Evolutionary conservation across 2,113 vertebrate species (phyloP).

Genomic region (Chauna torquata): DNA sequence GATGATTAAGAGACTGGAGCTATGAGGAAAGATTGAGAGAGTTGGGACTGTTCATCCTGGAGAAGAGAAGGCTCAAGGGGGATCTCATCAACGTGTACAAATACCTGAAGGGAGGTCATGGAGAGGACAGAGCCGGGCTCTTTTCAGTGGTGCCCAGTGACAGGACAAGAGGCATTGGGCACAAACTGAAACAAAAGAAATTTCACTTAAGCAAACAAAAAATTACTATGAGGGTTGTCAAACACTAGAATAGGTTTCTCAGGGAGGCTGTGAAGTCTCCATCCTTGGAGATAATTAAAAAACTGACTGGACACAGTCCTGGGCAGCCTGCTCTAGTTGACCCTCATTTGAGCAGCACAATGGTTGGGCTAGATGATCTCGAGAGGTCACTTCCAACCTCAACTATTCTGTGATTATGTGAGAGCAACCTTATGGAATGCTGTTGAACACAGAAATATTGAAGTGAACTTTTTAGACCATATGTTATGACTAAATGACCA

Average conservation of each 20-base stretch:
- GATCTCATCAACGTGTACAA: neutral
- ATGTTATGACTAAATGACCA: neutral
- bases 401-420: neutral
- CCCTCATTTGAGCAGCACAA: neutral
- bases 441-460: neutral
- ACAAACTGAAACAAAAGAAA: neutral
- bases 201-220: neutral
- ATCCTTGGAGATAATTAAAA: neutral
- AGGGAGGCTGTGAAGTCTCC: neutral
- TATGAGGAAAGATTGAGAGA: neutral
- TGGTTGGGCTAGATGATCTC: neutral
- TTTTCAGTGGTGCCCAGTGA: neutral
- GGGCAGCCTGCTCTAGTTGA: neutral
- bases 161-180: neutral
- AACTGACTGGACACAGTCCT: neutral
- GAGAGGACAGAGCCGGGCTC: neutral
- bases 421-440: neutral
- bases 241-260: neutral
- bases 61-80: neutral
- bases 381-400: neutral
- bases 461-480: neutral
- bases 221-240: neutral
- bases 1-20: neutral
- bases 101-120: neutral
- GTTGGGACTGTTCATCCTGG: neutral